A percentile compares a stretch with the other conserved stretches of the same genome.
phyloP scores from a whole-genome alignment of 1,140 invertebrate species.

The Drosophila fuyamai region DNA sequence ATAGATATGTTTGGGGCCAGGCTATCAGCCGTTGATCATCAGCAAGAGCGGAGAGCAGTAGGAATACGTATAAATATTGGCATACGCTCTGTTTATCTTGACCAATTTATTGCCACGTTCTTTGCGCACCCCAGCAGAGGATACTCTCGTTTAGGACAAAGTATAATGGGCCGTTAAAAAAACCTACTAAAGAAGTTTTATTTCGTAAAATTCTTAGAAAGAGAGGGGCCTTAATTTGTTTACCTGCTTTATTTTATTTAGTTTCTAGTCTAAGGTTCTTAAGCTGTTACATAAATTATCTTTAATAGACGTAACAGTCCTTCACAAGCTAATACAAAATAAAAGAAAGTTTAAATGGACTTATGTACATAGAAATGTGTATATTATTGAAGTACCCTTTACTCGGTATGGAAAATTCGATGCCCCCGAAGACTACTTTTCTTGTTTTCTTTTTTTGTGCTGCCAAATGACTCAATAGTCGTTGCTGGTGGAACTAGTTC shows the following conservation, averaged over 20 bases:
- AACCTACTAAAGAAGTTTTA: no score
- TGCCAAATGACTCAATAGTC: constrained; percentile 75
- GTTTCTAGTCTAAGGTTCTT: no score
- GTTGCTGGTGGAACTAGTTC: constrained; percentile 65
- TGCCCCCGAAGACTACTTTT: constrained; percentile 8
- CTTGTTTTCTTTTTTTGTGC: constrained; percentile 40
- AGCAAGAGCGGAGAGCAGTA: constrained; percentile 24
- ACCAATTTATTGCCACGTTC: constrained; percentile 60
- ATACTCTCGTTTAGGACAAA: neutral
- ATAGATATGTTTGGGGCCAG: constrained; percentile 71
- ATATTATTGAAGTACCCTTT: neutral
- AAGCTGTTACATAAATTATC: no score
- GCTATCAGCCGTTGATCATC: constrained; percentile 75
- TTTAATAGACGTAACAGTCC: no score
- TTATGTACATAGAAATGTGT: neutral
- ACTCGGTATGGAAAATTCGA: constrained; percentile 15
- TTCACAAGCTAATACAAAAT: no score
- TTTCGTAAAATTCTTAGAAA: no score
- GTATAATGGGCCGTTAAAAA: no score
- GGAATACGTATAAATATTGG: constrained; percentile 65
- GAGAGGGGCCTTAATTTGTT: no score
- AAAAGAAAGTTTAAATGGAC: neutral
- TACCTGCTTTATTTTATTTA: no score
- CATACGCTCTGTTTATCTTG: constrained; percentile 71
- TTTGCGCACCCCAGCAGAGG: neutral